Percentiles rank a stretch among this genome's conserved stretches.
Conservation (phyloP, 2,113 vertebrate species). For the Vanacampus margaritifer region DNA sequence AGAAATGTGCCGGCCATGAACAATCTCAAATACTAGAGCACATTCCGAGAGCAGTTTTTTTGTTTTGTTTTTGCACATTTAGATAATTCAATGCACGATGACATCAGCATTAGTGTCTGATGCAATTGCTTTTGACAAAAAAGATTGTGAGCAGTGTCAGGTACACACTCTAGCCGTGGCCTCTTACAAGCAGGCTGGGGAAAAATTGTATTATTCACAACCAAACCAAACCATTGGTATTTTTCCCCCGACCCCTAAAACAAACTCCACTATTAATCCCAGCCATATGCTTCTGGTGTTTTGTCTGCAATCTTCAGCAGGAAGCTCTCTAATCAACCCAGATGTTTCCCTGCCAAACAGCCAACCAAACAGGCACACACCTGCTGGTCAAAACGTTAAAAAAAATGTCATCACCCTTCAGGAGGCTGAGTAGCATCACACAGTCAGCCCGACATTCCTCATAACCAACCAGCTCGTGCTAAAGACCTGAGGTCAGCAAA, state of each 20-base stretch:
- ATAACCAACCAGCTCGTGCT: constrained; percentile 21
- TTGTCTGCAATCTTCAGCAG: constrained; percentile 3
- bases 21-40: not conserved
- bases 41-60: too few relatives aligned
- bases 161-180: not conserved
- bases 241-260: not conserved
- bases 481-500: not conserved
- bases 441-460: constrained; percentile 13
- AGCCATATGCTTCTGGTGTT: not conserved
- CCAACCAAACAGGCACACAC: constrained; percentile 45
- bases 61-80: not conserved
- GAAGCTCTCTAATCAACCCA: constrained; percentile 21
- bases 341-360: constrained; percentile 33
- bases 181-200: not conserved
- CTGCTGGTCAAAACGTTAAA: constrained; percentile 52
- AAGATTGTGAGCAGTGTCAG: not conserved
- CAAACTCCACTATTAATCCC: too few relatives aligned
- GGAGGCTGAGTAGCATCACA: constrained; percentile 50
- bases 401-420: constrained; percentile 42
- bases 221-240: not conserved
- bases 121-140: not conserved
- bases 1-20: not conserved
- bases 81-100: not conserved
- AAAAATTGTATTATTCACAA: not conserved
- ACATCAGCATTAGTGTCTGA: not conserved